Evolutionary conservation across 1,140 invertebrate species (phyloP).

Genomic region (Pantala flavescens): DNA sequence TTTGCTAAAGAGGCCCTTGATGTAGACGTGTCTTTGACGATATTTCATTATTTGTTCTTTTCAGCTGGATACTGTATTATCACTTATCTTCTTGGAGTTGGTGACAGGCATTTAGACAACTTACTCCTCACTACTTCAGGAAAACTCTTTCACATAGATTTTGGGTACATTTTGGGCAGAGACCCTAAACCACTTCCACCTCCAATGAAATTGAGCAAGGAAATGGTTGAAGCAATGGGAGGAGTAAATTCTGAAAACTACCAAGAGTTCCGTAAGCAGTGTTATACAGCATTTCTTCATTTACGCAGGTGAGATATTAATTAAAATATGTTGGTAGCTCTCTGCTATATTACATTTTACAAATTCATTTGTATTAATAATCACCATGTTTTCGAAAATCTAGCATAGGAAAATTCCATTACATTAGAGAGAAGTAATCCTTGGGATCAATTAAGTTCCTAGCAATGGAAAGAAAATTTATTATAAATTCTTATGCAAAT

Average conservation of each 20-base stretch:
- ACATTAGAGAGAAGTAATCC: no score
- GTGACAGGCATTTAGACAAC: constrained; percentile 97
- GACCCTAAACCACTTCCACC: constrained; percentile 97
- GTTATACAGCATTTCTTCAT: constrained; percentile 93
- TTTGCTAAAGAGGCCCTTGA: no score
- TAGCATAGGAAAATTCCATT: no score
- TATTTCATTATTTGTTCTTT: constrained; percentile 27
- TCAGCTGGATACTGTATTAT: constrained; percentile 95
- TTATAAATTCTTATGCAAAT: no score
- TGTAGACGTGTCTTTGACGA: no score
- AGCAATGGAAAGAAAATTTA: no score
- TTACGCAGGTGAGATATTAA: constrained; percentile 62
- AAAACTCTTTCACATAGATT: constrained; percentile 97
- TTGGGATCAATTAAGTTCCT: no score
- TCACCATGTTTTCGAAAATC: no score
- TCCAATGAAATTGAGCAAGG: constrained; percentile 96
- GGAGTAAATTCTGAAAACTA: constrained; percentile 88
- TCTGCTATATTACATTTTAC: neutral
- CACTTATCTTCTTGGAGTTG: constrained; percentile 93
- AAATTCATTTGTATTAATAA: no score
- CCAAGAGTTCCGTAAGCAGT: constrained; percentile 87
- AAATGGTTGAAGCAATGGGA: constrained; percentile 99
- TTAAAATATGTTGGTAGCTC: constrained; percentile 17
- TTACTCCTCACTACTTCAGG: constrained; percentile 80
- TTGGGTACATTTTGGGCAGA: constrained; percentile 95